These are phyloP conservation scores for Marcusenius ussheri DNA, from an alignment of 2,113 vertebrate genomes.

Conservation along the genomic window DNA sequence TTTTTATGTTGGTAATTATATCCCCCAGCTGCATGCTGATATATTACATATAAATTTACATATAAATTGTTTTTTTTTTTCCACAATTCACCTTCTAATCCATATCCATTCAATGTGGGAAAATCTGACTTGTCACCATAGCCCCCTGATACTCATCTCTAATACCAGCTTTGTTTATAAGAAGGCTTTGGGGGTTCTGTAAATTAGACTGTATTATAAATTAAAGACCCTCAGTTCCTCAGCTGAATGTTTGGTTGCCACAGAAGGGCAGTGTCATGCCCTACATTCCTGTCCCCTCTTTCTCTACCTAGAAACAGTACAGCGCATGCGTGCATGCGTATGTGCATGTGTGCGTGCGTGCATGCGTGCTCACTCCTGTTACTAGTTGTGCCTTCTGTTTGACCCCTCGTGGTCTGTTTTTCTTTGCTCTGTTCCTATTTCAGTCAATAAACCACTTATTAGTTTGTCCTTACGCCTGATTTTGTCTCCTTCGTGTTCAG, in stretches of 20 bases:
- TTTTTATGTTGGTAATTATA: constrained; percentile 4
- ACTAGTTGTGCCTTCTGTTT: too few relatives aligned
- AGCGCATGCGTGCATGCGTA: too few relatives aligned
- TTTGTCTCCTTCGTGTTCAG: too few relatives aligned
- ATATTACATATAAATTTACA: neutral
- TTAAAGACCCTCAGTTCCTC: neutral
- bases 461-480: too few relatives aligned
- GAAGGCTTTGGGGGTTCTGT: neutral
- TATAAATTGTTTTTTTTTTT: neutral
- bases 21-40: neutral
- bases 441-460: too few relatives aligned
- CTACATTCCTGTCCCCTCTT: too few relatives aligned
- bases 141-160: neutral
- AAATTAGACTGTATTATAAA: neutral
- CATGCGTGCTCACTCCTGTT: too few relatives aligned
- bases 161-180: neutral
- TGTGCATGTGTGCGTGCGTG: too few relatives aligned
- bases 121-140: neutral
- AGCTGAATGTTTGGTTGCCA: neutral
- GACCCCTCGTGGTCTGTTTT: too few relatives aligned
- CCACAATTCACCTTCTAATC: neutral
- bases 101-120: neutral
- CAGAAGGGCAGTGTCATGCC: neutral
- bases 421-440: too few relatives aligned
- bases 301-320: too few relatives aligned